Evolutionary conservation across 1,140 invertebrate genomes (phyloP).

Genomic region (Drosophila repleta): DNA sequence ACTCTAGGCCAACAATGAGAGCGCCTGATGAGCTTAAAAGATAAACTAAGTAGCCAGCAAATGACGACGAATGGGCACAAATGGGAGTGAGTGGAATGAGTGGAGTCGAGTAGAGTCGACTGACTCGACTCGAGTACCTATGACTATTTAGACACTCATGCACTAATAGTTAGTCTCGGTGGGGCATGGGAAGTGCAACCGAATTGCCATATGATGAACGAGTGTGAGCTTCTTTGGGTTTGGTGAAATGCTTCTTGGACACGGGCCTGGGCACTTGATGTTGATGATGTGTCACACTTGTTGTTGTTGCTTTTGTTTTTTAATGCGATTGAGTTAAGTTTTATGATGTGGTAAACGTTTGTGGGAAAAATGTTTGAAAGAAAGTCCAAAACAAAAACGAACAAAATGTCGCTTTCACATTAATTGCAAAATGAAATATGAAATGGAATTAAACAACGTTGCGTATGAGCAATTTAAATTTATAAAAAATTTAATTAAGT

Average conservation of each 20-base stretch:
- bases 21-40: conserved; percentile 74
- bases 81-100: neutral
- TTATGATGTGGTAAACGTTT: conserved; percentile 79
- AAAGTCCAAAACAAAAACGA: conserved; percentile 46
- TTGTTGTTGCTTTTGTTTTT: conserved; percentile 4
- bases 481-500: conserved; percentile 35
- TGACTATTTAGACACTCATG: conserved; percentile 36
- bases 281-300: conserved; percentile 78
- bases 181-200: conserved; percentile 27
- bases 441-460: conserved; percentile 36
- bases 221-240: conserved; percentile 6
- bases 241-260: conserved; percentile 63
- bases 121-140: neutral
- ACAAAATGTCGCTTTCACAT: conserved; percentile 76
- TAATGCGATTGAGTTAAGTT: conserved; percentile 78
- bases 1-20: conserved; percentile 24
- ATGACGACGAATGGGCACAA: conserved; percentile 22
- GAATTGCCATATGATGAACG: conserved; percentile 41
- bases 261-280: conserved; percentile 64
- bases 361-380: conserved; percentile 44
- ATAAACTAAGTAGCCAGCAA: conserved; percentile 64
- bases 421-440: conserved; percentile 57
- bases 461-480: conserved; percentile 64
- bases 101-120: neutral
- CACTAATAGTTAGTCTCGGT: conserved; percentile 48